phyloP scores from a whole-genome alignment of 2,113 vertebrate genomes.

The Tautogolabrus adspersus region DNA sequence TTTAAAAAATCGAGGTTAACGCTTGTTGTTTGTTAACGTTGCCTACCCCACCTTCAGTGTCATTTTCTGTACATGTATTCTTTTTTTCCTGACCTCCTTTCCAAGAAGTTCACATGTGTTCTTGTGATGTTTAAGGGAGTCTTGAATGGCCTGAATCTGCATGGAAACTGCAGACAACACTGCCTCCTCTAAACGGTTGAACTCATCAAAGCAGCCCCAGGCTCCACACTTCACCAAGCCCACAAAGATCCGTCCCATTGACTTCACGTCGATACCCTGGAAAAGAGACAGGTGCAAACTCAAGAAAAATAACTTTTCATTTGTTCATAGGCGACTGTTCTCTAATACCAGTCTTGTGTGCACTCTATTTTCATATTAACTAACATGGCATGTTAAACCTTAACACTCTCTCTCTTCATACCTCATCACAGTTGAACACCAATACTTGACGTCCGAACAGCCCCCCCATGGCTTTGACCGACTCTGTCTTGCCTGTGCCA shows the following conservation, averaged over 20 bases:
- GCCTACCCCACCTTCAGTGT: neutral
- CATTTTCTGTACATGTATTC: neutral
- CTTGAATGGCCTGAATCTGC: slow-evolving; percentile 98
- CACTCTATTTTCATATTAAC: no score
- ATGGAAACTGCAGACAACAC: slow-evolving; percentile 97
- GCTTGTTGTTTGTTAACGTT: neutral
- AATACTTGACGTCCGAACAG: slow-evolving; percentile 97
- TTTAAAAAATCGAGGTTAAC: neutral
- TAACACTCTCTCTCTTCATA: slow-evolving; percentile 57
- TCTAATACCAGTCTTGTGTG: slow-evolving; percentile 9
- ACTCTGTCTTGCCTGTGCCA: slow-evolving; percentile 98
- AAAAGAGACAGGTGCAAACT: slow-evolving; percentile 32
- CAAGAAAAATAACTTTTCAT: neutral
- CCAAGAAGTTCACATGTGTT: slow-evolving; percentile 90
- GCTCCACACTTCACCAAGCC: slow-evolving; percentile 97
- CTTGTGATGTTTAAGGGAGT: slow-evolving; percentile 92
- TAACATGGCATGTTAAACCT: no score
- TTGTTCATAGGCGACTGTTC: neutral
- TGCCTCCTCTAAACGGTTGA: slow-evolving; percentile 95
- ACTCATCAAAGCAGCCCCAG: slow-evolving; percentile 99
- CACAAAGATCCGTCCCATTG: slow-evolving; percentile 98
- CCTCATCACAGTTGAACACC: slow-evolving; percentile 99
- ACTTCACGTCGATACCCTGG: slow-evolving; percentile 97
- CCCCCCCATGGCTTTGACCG: slow-evolving; percentile 95
- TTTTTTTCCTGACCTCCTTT: slow-evolving; percentile 87